Evolutionary conservation across 2,888 invertebrate genomes (phyloP).

Genomic region (Euplexia lucipara): DNA sequence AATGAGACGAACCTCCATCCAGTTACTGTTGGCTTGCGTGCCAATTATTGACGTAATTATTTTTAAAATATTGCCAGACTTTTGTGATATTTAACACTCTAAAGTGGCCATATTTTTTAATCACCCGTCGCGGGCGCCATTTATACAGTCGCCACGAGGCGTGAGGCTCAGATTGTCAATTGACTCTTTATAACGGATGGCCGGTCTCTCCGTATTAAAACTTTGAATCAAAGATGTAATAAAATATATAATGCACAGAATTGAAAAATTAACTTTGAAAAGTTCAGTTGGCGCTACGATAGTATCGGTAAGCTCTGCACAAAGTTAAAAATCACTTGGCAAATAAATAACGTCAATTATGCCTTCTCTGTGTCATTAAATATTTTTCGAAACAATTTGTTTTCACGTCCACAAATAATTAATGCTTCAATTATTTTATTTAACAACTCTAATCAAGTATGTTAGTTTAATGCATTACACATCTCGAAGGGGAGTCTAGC

Average conservation of each 20-base stretch:
- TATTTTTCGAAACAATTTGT: constrained; percentile 59
- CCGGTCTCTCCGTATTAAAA: constrained; percentile 67
- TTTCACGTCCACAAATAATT: constrained; percentile 52
- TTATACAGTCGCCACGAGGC: constrained; percentile 76
- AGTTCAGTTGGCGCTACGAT: constrained; percentile 8
- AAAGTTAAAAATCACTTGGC: constrained; percentile 48
- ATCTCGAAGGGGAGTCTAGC: constrained; percentile 56
- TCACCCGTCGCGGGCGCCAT: constrained; percentile 75
- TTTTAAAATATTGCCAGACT: constrained; percentile 88
- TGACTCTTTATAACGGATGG: constrained; percentile 78
- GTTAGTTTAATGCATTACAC: constrained; percentile 53
- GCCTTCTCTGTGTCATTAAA: constrained; percentile 48
- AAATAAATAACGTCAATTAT: constrained; percentile 56
- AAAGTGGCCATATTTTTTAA: constrained; percentile 86
- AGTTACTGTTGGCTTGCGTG: constrained; percentile 81
- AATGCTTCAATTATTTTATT: constrained; percentile 62
- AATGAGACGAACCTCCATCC: constrained; percentile 84
- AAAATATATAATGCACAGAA: constrained; percentile 44
- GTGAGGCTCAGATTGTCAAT: constrained; percentile 81
- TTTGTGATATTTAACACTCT: constrained; percentile 86
- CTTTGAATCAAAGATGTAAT: constrained; percentile 58
- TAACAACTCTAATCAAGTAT: constrained; percentile 59
- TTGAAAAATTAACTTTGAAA: constrained; percentile 39
- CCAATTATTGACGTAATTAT: constrained; percentile 91
- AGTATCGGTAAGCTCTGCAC: constrained; percentile 19